A percentile compares a stretch with the other conserved stretches of the same genome.
These are phyloP conservation scores for Atherinomorus stipes DNA, from an alignment of 2,113 vertebrate species.

Conservation along the genomic window DNA sequence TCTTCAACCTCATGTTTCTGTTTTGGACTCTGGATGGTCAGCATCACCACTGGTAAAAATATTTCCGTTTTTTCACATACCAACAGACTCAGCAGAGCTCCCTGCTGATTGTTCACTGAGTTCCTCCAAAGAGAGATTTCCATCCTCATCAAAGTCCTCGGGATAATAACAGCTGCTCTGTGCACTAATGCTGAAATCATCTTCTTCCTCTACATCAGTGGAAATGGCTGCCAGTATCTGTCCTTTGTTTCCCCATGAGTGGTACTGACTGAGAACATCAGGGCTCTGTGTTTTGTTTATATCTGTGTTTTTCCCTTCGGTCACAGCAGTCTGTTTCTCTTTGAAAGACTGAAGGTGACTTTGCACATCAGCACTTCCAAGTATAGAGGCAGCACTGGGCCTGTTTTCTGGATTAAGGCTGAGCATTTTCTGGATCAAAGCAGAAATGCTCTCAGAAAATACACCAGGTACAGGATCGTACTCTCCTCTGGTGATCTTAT, in stretches of 20 bases:
- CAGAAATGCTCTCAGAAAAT: conserved; percentile 73
- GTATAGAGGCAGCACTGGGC: conserved; percentile 76
- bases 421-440: conserved; percentile 77
- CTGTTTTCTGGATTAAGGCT: conserved; percentile 75
- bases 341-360: conserved; percentile 69
- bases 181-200: conserved; percentile 37
- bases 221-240: background rate
- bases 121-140: conserved; percentile 72
- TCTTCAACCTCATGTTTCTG: background rate
- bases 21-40: background rate
- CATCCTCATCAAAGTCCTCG: conserved; percentile 85
- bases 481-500: conserved; percentile 83
- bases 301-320: conserved; percentile 1
- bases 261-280: conserved; percentile 15
- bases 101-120: conserved; percentile 42
- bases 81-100: conserved; percentile 47
- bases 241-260: conserved; percentile 4
- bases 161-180: conserved; percentile 72
- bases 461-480: conserved; percentile 60
- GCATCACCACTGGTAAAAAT: background rate
- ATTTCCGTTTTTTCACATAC: conserved; percentile 30
- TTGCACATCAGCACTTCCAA: conserved; percentile 70
- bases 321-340: conserved; percentile 28
- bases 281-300: conserved; percentile 21
- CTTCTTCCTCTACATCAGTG: conserved; percentile 29